phyloP scores from a whole-genome alignment of 1,140 invertebrate species.

The Hesperophylax magnus region DNA sequence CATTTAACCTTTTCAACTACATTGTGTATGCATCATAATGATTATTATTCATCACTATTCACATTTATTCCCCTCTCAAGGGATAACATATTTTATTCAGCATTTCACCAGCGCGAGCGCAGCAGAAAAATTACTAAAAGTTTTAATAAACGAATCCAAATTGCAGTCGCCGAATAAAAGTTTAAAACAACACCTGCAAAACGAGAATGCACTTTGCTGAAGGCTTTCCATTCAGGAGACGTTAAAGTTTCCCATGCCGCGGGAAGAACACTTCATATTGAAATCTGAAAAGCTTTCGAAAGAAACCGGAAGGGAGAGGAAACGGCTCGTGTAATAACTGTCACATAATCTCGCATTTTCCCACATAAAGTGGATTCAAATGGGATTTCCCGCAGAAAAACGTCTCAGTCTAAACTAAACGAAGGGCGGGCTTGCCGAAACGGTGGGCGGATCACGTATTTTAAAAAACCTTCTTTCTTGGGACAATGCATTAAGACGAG shows the following conservation, averaged over 20 bases:
- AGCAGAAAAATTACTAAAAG: too few species aligned
- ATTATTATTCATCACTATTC: too few species aligned
- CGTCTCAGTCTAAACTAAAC: constrained; percentile 21
- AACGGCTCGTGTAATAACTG: constrained; percentile 47
- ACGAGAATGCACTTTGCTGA: constrained; percentile 6
- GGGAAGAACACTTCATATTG: constrained; percentile 49
- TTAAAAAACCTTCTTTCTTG: constrained; percentile 27
- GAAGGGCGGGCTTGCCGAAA: not conserved
- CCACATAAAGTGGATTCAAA: constrained; percentile 53
- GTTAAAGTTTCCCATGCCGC: constrained; percentile 31
- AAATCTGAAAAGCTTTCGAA: constrained; percentile 41
- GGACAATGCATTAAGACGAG: constrained; percentile 37
- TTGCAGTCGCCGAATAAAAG: not conserved
- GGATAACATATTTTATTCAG: too few species aligned
- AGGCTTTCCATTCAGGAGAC: constrained; percentile 25
- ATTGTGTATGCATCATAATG: too few species aligned
- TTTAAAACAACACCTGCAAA: constrained; percentile 12
- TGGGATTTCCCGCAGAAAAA: constrained; percentile 43
- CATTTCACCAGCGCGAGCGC: too few species aligned
- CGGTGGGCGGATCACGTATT: constrained; percentile 23
- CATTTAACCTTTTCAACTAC: too few species aligned
- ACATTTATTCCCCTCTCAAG: too few species aligned
- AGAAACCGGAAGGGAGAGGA: not conserved
- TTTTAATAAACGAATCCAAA: constrained; percentile 1
- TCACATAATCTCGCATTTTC: constrained; percentile 53